Conservation (phyloP, 2,888 invertebrate species). For the Melipona beecheii region DNA sequence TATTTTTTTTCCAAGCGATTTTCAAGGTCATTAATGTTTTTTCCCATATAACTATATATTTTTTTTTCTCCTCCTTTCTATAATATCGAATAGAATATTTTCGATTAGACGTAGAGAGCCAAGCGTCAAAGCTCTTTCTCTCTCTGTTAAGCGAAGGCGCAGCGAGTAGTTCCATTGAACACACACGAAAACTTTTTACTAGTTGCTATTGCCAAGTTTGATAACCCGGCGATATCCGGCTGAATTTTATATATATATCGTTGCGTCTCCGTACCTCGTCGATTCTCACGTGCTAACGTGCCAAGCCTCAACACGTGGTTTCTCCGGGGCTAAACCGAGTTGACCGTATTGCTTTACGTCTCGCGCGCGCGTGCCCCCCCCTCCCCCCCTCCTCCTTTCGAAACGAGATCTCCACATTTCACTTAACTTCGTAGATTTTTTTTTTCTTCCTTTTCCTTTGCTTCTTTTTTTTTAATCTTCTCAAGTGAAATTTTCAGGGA, state of each 20-base stretch:
- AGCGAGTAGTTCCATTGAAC: conserved; percentile 16
- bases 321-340: conserved; percentile 33
- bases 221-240: conserved; percentile 27
- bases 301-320: conserved; percentile 63
- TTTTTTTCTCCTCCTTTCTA: too few species aligned
- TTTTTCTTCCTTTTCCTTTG: too few species aligned
- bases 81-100: neutral
- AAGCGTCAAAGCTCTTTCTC: neutral
- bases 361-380: neutral
- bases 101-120: conserved; percentile 22
- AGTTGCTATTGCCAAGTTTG: conserved; percentile 35
- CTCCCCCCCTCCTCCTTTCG: neutral
- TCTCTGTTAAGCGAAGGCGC: conserved; percentile 1
- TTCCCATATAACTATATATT: too few species aligned
- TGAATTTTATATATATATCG: conserved; percentile 13
- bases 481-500: too few species aligned
- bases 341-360: conserved; percentile 30
- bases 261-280: conserved; percentile 36
- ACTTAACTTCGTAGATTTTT: neutral
- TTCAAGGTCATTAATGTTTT: too few species aligned
- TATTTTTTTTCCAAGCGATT: too few species aligned
- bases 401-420: conserved; percentile 2
- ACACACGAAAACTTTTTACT: conserved; percentile 47
- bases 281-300: conserved; percentile 59
- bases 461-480: too few species aligned